Conservation (phyloP, 2,888 invertebrate species). For the Gisinianus flammeolus region DNA sequence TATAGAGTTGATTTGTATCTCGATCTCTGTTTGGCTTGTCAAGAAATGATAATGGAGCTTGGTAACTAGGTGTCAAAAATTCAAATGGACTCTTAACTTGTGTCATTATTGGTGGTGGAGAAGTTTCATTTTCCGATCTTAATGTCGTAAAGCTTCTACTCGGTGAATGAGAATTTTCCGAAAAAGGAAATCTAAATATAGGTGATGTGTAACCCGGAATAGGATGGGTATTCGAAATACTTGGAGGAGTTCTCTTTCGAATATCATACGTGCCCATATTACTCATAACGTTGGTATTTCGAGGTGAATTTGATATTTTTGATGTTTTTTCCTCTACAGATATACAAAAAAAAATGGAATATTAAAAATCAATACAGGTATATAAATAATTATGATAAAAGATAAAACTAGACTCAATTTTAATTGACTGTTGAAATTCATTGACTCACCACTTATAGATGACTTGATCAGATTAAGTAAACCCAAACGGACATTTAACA, state of each 20-base stretch:
- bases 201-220: neutral
- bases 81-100: slow-evolving; percentile 13
- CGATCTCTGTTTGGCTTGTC: slow-evolving; percentile 2
- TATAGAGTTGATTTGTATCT: slow-evolving; percentile 24
- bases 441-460: slow-evolving; percentile 36
- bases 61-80: slow-evolving; percentile 30
- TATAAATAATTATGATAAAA: neutral
- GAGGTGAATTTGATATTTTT: slow-evolving; percentile 16
- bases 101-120: neutral
- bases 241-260: slow-evolving; percentile 8
- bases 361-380: neutral
- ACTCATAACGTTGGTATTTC: slow-evolving; percentile 9
- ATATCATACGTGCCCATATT: neutral
- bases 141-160: neutral
- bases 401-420: neutral
- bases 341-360: neutral
- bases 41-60: neutral
- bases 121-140: slow-evolving; percentile 7
- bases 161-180: slow-evolving; percentile 14
- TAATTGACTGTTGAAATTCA: neutral
- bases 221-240: neutral
- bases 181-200: no score
- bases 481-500: slow-evolving; percentile 35
- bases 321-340: slow-evolving; percentile 31
- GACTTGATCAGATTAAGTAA: slow-evolving; percentile 40